phyloP scores from a whole-genome alignment of 2,888 invertebrate genomes.

The Troides helena region DNA sequence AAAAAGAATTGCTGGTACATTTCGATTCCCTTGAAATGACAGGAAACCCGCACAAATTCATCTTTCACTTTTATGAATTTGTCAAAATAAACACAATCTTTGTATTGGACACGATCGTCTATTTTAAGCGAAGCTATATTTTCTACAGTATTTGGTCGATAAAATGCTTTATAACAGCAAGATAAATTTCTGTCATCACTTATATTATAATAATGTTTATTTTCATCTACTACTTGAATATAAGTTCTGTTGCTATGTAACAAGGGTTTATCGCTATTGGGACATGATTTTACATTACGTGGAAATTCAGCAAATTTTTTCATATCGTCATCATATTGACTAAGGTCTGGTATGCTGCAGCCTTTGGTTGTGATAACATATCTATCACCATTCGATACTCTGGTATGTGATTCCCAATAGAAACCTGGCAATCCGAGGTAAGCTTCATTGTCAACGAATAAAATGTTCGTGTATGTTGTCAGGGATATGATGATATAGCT shows the following conservation, averaged over 20 bases:
- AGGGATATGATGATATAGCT: conserved; percentile 43
- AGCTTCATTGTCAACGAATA: conserved; percentile 30
- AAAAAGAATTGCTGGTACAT: conserved; percentile 83
- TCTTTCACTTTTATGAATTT: conserved; percentile 55
- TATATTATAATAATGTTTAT: conserved; percentile 68
- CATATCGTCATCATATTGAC: conserved; percentile 76
- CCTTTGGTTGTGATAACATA: conserved; percentile 79
- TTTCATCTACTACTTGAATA: conserved; percentile 68
- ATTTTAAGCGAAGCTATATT: conserved; percentile 50
- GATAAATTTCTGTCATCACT: conserved; percentile 52
- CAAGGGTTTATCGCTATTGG: conserved; percentile 59
- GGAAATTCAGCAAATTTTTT: conserved; percentile 66
- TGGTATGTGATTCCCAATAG: conserved; percentile 11
- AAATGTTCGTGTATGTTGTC: conserved; percentile 33
- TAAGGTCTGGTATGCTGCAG: conserved; percentile 82
- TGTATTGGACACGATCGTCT: conserved; percentile 63
- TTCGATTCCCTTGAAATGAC: conserved; percentile 60
- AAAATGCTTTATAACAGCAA: conserved; percentile 81
- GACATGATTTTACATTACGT: conserved; percentile 66
- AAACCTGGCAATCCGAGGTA: conserved; percentile 13
- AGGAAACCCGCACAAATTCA: conserved; percentile 84
- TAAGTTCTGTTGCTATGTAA: conserved; percentile 79
- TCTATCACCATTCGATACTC: conserved; percentile 31
- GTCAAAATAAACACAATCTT: conserved; percentile 65
- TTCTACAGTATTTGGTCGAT: conserved; percentile 59